phyloP scores from a whole-genome alignment of 2,888 invertebrate species.

The Netelia inedita region DNA sequence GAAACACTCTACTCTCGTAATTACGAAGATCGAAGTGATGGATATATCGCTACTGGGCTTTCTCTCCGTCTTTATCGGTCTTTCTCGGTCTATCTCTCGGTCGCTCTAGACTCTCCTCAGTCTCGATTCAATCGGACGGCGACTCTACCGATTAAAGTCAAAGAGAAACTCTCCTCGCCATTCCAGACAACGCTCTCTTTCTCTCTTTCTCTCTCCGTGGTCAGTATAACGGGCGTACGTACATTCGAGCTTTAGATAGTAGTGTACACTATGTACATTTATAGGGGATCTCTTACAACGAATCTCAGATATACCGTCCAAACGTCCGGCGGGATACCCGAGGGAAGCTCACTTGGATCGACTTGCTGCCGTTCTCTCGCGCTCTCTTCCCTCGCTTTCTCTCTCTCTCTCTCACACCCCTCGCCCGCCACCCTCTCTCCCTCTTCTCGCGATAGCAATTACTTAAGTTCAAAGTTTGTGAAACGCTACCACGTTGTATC shows the following conservation, averaged over 20 bases:
- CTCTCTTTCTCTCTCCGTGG: slow-evolving; percentile 19
- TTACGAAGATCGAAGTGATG: slow-evolving; percentile 61
- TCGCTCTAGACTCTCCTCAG: slow-evolving; percentile 16
- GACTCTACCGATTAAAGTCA: slow-evolving; percentile 64
- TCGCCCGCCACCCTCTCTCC: slow-evolving; percentile 6
- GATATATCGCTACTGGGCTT: slow-evolving; percentile 34
- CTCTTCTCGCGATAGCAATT: slow-evolving; percentile 70
- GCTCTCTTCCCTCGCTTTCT: background rate
- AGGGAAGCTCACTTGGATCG: slow-evolving; percentile 65
- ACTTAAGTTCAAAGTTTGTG: slow-evolving; percentile 75
- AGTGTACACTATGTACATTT: slow-evolving; percentile 20
- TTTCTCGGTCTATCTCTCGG: slow-evolving; percentile 16
- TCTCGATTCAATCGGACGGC: slow-evolving; percentile 62
- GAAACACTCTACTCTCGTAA: slow-evolving; percentile 59
- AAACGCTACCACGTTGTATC: slow-evolving; percentile 61
- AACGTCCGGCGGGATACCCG: slow-evolving; percentile 59
- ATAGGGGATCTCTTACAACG: slow-evolving; percentile 47
- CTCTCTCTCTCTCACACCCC: background rate
- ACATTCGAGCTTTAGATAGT: background rate
- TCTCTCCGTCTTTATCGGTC: background rate
- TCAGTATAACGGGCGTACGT: slow-evolving; percentile 6
- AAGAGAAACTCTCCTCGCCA: slow-evolving; percentile 59
- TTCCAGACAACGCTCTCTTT: slow-evolving; percentile 52
- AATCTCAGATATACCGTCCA: slow-evolving; percentile 44
- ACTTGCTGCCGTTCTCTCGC: slow-evolving; percentile 23